Evolutionary conservation across 1,140 invertebrate genomes (phyloP).

Genomic region (Saccostrea cuccullata): DNA sequence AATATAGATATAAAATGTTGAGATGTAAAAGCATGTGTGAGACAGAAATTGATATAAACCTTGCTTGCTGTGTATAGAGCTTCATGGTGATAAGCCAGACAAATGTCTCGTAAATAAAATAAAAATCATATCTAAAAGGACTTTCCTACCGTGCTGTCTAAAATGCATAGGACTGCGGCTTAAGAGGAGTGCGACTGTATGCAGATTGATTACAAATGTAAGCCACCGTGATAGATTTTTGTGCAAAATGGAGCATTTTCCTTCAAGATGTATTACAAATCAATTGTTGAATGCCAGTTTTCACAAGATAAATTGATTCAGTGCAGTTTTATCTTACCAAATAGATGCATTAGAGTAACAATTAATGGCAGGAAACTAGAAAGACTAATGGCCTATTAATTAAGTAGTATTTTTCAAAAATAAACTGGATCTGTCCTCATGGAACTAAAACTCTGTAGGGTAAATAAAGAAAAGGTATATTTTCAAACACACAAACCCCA

Average conservation of each 20-base stretch:
- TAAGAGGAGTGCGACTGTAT: too few species aligned
- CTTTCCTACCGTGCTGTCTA: too few species aligned
- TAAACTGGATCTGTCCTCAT: too few species aligned
- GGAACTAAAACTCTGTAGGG: too few species aligned
- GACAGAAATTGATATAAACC: too few species aligned
- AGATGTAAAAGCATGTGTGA: neutral
- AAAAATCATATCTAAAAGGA: too few species aligned
- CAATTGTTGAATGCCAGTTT: neutral
- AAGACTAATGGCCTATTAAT: neutral
- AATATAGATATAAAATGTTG: neutral
- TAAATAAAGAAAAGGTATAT: too few species aligned
- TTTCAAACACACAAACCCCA: too few species aligned
- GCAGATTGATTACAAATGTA: neutral
- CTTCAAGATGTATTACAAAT: slow-evolving; percentile 7
- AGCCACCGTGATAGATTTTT: neutral
- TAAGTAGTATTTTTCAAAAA: neutral
- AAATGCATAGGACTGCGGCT: too few species aligned
- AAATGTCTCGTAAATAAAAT: too few species aligned
- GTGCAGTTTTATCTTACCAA: neutral
- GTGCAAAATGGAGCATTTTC: neutral
- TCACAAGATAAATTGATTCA: neutral
- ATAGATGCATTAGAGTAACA: neutral
- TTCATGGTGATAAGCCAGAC: too few species aligned
- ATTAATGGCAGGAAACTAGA: neutral
- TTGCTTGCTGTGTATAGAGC: too few species aligned